phyloP scores from a whole-genome alignment of 2,797 vertebrate species.

The Hephaestus fuliginosus region DNA sequence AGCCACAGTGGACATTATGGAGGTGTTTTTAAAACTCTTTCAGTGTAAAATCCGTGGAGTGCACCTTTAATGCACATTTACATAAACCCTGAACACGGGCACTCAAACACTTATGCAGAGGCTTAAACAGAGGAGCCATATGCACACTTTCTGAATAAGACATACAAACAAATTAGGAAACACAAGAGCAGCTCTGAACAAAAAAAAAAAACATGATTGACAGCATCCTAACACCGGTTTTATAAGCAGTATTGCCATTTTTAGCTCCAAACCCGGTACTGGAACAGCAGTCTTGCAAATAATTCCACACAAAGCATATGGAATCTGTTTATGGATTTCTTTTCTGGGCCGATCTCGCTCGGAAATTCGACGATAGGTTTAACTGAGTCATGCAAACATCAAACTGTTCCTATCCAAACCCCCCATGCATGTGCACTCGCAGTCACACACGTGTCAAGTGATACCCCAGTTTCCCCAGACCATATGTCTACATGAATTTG shows the following conservation, averaged over 20 bases:
- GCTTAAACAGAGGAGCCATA: neutral
- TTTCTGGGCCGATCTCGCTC: neutral
- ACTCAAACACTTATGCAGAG: neutral
- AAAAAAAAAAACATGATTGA: neutral
- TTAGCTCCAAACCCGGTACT: neutral
- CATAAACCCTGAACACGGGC: neutral
- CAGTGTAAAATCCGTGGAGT: neutral
- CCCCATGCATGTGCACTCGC: constrained; percentile 9
- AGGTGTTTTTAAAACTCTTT: neutral
- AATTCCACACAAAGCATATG: neutral
- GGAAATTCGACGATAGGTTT: neutral
- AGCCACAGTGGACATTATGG: neutral
- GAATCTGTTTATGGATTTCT: constrained; percentile 13
- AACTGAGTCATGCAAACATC: constrained; percentile 32
- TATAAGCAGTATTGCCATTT: neutral
- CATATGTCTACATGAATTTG: constrained; percentile 57
- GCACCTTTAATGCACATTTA: neutral
- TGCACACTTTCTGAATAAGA: neutral
- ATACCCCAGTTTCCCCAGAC: constrained; percentile 44
- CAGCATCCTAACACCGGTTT: neutral
- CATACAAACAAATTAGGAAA: neutral
- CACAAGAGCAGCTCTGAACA: neutral
- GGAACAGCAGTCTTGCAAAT: constrained; percentile 4
- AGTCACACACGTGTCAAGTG: constrained; percentile 24
- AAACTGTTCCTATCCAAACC: neutral